Base-by-base conservation (phyloP, 1,140 invertebrate species). In the Portunus trituberculatus region DNA sequence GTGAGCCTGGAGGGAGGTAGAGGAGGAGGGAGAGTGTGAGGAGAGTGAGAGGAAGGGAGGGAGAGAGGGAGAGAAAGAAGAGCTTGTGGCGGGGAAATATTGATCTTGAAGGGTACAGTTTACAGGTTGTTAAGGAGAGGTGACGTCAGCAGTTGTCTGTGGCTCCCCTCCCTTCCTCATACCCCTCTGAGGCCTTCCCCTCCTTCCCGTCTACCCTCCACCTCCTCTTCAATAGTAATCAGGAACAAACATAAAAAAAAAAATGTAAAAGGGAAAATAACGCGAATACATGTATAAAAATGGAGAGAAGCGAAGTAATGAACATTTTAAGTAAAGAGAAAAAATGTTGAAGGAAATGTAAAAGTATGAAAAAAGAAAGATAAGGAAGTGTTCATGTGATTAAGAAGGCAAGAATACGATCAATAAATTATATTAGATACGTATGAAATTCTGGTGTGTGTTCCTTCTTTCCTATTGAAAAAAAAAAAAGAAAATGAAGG, bases 1-100 rank as follows among this genome's bases (percentile, higher is more conserved):
- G 39, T 87, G 0, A 87, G 84, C 14, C 84, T 87, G 84, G n/a
- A 52, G 89, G 48, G 89, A 91, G 46, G 48, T 20, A n/a, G 16
- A 1, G 39, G 28, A 6, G 3, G 4, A 52, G 45, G 39, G 59
- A 31, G 45, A 0, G 67, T 4, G 45, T 4, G 0, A 82, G 82
- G 10, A 82, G n/a, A 7, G n/a, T 2, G 82, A 12, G 92, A 87
- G 39, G 28, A 45, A 0, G 83, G 31, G 83, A 52, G 92, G 46
- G 39, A 86, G 46, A 20, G 82, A 84, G 67, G n/a, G 82, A 84
- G 82, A 28, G 52, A 3, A 46, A 31, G 29, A 20, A 28, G 39
- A n/a, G 67, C 67, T 25, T 7, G 31, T 29, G 86, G 45, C 14
- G 45, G 86, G 45, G 31, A 32, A 88, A 32, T 76, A 76, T 76